Evolutionary conservation across 2,113 vertebrate genomes (phyloP), one percentile per base, ranked within the genome.

Genomic region (Ancistrus triradiatus): DNA sequence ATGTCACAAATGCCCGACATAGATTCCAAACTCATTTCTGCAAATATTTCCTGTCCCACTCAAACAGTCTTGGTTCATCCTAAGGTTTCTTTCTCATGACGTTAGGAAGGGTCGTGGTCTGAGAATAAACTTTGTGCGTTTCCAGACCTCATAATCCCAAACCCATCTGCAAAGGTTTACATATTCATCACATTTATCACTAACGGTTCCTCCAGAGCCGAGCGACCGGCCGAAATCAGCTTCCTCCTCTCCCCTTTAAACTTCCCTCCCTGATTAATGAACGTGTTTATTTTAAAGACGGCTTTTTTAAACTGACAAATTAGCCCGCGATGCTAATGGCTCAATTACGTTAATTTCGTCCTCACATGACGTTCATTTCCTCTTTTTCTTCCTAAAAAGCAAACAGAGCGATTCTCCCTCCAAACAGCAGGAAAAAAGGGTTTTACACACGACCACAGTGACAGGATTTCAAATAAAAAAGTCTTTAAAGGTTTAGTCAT

Each of bases 271-370:
- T 72, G 65, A 66, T 75, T 65, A 72, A 72, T 48, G 50, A 33
- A 37, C 17, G 10, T 68, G 65, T 71, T 75, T 71, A 71, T 64
- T 64, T 71, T 60, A 59, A 59, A 48, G 64, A 50, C 33, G 35
- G 43, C 14, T 31, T 57, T 60, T 75, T 43, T 53, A 50, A 64
- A 59, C 52, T n/a, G 73, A 59, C 64, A 68, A 68, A 71, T 64
- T 27, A 51, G 49, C 64, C 49, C 42, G 62, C 55, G 46, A 31
- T 46, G 8, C 48, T 71, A 68, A 75, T 68, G 68, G 65, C 68
- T 68, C 73, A 71, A 71, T 71, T 75, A 71, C 64, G 55, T 22
- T 63, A 59, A 75, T 68, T 70, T 68, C 28, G 47, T 67, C 59
- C 69, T 63, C 53, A 18, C 27, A 70, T 53, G 68, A 70, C 63